These are phyloP conservation scores for Craniophora ligustri DNA, from an alignment of 2,888 invertebrate species.

Conservation along the genomic window DNA sequence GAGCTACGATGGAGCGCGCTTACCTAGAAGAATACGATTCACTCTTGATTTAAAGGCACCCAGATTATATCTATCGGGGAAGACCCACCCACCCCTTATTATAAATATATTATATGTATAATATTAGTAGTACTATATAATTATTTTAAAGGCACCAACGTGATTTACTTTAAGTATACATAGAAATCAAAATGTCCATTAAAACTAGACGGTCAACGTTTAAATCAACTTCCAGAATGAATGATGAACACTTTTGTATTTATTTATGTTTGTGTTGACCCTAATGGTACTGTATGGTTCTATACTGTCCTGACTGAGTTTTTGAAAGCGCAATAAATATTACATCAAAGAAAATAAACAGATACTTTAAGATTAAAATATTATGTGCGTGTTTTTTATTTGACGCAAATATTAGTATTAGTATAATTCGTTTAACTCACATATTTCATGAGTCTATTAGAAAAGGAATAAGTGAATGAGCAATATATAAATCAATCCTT, in stretches of 20 bases:
- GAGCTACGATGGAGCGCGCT: no score
- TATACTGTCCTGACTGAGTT: neutral
- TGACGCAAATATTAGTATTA: neutral
- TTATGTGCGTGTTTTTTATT: neutral
- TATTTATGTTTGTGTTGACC: constrained; percentile 28
- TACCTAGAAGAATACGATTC: no score
- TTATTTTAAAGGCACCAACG: no score
- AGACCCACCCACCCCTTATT: no score
- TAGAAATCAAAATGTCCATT: constrained; percentile 10
- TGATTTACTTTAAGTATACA: constrained; percentile 26
- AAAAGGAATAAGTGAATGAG: no score
- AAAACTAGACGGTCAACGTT: constrained; percentile 23
- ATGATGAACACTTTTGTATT: constrained; percentile 24
- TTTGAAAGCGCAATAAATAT: constrained; percentile 6
- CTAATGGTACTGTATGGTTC: constrained; percentile 5
- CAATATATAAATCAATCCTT: no score
- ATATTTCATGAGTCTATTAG: no score
- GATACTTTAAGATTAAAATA: no score
- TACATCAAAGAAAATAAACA: constrained; percentile 1
- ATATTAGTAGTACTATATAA: no score
- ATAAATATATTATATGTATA: no score
- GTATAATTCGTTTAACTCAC: neutral
- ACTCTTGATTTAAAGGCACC: no score
- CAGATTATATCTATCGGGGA: no score
- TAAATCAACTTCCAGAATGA: constrained; percentile 22